These are phyloP conservation scores for Rattus norvegicus DNA, from an alignment of 2,113 vertebrate genomes.

Conservation along the genomic window DNA sequence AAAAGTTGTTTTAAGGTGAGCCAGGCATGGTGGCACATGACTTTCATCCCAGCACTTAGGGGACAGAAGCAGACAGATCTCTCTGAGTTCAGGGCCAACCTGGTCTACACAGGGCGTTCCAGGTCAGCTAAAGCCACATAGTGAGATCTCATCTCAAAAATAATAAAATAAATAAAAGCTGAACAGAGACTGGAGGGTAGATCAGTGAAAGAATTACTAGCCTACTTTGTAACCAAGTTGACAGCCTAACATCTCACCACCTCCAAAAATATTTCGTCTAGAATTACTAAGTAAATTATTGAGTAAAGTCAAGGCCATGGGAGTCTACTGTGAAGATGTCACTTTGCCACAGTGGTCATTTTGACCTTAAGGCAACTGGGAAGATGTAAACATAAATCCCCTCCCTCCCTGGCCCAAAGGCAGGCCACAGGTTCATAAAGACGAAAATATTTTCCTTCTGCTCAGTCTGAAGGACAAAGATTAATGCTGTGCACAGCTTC, in stretches of 20 bases:
- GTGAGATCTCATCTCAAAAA: not conserved
- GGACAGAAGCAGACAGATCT: not conserved
- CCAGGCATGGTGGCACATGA: not conserved
- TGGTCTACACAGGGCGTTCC: not conserved
- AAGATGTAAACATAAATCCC: not conserved
- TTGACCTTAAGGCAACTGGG: not conserved
- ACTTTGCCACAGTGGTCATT: not conserved
- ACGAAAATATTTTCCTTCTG: not conserved
- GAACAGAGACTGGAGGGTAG: not conserved
- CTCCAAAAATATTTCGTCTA: not conserved
- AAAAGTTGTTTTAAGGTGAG: not conserved
- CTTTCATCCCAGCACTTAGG: not conserved
- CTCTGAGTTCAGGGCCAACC: not conserved
- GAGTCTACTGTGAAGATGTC: not conserved
- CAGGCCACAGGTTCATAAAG: not conserved
- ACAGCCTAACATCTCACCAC: not conserved
- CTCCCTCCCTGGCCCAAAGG: not conserved
- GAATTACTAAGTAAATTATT: conserved; percentile 6
- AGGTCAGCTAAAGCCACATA: not conserved
- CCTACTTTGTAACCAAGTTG: not conserved
- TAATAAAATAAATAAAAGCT: not conserved
- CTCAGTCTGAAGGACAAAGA: not conserved
- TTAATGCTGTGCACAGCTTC: not conserved
- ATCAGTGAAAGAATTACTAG: not conserved
- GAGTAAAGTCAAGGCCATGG: not conserved